A percentile compares a stretch with the other conserved stretches of the same genome.
Conservation (phyloP, 2,113 vertebrate species). For the Amphiprion percula region DNA sequence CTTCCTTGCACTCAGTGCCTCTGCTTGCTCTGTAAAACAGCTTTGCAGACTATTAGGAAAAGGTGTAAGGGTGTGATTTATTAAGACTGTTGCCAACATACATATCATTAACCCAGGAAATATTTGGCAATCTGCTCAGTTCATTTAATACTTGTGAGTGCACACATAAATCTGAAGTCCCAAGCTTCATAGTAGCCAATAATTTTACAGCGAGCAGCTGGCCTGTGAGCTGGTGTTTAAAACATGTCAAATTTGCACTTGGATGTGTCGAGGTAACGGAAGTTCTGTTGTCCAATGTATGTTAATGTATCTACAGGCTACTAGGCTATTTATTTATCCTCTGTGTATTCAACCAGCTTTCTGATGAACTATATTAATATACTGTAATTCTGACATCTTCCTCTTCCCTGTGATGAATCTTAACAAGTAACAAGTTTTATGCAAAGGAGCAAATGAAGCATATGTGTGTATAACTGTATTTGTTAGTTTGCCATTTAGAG, state of each 20-base stretch:
- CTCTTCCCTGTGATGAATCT: no score
- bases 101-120: constrained; percentile 42
- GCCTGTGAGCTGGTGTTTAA: constrained; percentile 33
- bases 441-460: neutral
- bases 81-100: constrained; percentile 35
- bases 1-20: constrained; percentile 24
- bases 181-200: constrained; percentile 31
- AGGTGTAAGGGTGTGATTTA: constrained; percentile 39
- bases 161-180: constrained; percentile 33
- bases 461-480: neutral
- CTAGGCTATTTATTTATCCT: neutral
- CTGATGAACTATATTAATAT: neutral
- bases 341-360: neutral
- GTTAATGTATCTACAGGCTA: no score
- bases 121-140: constrained; percentile 36
- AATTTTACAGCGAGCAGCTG: constrained; percentile 32
- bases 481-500: neutral
- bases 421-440: neutral
- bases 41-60: constrained; percentile 27
- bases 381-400: no score
- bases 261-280: neutral
- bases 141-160: constrained; percentile 23
- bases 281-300: neutral
- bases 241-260: constrained; percentile 35
- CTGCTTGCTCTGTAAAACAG: constrained; percentile 32